Conservation (phyloP, 64 coral and sea anemone genomes). For the Catalaphyllia jardinei region DNA sequence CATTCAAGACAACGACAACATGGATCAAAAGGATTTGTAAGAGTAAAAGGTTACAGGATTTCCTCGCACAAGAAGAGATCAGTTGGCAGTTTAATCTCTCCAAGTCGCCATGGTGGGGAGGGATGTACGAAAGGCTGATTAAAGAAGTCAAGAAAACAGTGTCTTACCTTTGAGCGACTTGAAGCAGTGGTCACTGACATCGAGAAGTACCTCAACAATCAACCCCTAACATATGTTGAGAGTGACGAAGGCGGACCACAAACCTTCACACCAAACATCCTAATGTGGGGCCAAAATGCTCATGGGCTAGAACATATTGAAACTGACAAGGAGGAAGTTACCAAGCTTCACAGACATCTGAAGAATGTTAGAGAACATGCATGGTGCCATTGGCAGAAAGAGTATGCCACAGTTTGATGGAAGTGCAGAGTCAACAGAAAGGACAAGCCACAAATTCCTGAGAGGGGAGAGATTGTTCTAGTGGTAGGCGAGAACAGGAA, state of each 20-base stretch:
- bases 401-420: constrained; percentile 76
- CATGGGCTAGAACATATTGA: constrained; percentile 4
- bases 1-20: too few species aligned
- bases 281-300: constrained; percentile 54
- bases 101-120: constrained; percentile 72
- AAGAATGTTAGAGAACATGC: constrained; percentile 11
- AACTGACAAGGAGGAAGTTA: constrained; percentile 43
- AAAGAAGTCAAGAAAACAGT: constrained; percentile 65
- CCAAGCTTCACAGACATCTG: constrained; percentile 38
- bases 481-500: too few species aligned
- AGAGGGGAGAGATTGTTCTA: too few species aligned
- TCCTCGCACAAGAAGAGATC: too few species aligned
- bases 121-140: constrained; percentile 56
- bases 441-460: neutral
- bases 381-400: constrained; percentile 41
- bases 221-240: constrained; percentile 2
- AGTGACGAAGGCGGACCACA: constrained; percentile 34
- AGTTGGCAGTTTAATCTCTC: constrained; percentile 54
- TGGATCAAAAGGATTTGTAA: too few species aligned
- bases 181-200: constrained; percentile 11
- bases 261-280: constrained; percentile 21
- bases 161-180: constrained; percentile 38
- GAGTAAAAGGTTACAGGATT: too few species aligned
- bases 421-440: constrained; percentile 47
- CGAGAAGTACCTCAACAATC: constrained; percentile 16